Percentiles rank a stretch among this genome's conserved stretches.
phyloP scores from a whole-genome alignment of 1,140 invertebrate genomes.

The Ylistrum balloti region DNA sequence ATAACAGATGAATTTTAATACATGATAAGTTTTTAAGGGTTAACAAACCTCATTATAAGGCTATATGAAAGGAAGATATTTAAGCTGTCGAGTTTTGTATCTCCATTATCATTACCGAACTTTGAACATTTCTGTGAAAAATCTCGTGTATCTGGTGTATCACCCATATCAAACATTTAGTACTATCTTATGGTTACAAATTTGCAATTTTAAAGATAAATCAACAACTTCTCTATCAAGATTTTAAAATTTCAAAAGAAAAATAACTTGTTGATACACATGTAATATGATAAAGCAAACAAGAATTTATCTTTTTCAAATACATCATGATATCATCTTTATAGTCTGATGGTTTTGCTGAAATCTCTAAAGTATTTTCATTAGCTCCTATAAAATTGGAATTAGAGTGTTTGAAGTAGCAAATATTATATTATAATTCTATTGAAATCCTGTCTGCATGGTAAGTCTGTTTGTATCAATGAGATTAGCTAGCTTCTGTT shows the following conservation, averaged over 20 bases:
- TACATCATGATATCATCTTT: not conserved
- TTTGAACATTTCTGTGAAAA: not conserved
- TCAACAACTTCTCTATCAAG: not conserved
- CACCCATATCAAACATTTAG: not conserved
- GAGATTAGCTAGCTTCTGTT: constrained; percentile 2
- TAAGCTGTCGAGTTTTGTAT: not conserved
- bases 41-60: too few species aligned
- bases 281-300: not conserved
- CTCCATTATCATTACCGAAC: not conserved
- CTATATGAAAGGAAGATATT: not conserved
- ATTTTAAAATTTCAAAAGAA: not conserved
- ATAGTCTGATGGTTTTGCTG: not conserved
- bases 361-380: not conserved
- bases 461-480: not conserved
- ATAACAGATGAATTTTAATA: too few species aligned
- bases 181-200: not conserved
- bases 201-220: not conserved
- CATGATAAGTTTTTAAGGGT: too few species aligned
- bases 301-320: constrained; percentile 7
- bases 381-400: constrained; percentile 3
- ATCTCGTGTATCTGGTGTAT: not conserved
- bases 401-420: not conserved
- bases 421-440: constrained; percentile 11
- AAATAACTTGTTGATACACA: not conserved
- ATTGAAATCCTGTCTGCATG: not conserved